These are phyloP conservation scores for Dreissena rostriformis DNA, from an alignment of 1,140 invertebrate species.

Conservation along the genomic window DNA sequence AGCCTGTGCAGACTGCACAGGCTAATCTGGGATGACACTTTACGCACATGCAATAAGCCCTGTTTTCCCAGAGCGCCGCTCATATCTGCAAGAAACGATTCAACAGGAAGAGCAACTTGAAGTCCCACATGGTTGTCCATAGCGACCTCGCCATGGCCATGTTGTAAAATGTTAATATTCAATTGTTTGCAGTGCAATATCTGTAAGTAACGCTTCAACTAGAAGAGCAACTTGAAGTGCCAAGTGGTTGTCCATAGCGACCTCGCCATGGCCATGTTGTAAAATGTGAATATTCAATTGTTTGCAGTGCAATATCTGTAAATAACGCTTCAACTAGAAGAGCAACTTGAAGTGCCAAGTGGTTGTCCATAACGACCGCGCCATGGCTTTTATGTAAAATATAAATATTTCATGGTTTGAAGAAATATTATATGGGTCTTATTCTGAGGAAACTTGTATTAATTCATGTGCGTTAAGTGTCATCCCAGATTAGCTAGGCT, in stretches of 20 bases:
- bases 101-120: slow-evolving; percentile 48
- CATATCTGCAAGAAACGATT: slow-evolving; percentile 26
- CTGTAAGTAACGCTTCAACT: too few relatives aligned
- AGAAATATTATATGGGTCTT: too few relatives aligned
- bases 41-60: slow-evolving; percentile 87
- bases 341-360: slow-evolving; percentile 59
- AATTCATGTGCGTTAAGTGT: too few relatives aligned
- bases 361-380: slow-evolving; percentile 59
- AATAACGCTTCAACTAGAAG: too few relatives aligned
- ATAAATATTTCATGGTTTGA: too few relatives aligned
- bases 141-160: slow-evolving; percentile 22
- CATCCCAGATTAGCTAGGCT: too few relatives aligned
- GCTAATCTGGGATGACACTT: slow-evolving; percentile 9
- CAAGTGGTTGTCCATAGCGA: slow-evolving; percentile 64
- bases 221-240: slow-evolving; percentile 39
- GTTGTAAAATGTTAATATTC: not conserved
- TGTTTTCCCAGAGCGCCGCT: slow-evolving; percentile 83
- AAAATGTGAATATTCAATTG: too few relatives aligned
- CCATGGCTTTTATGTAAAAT: not conserved
- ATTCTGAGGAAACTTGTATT: too few relatives aligned
- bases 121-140: slow-evolving; percentile 62
- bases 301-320: too few relatives aligned
- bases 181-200: too few relatives aligned
- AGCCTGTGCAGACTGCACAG: not conserved
- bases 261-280: not conserved